phyloP scores from a whole-genome alignment of 2,113 vertebrate genomes.

The Nothoprocta pentlandii region DNA sequence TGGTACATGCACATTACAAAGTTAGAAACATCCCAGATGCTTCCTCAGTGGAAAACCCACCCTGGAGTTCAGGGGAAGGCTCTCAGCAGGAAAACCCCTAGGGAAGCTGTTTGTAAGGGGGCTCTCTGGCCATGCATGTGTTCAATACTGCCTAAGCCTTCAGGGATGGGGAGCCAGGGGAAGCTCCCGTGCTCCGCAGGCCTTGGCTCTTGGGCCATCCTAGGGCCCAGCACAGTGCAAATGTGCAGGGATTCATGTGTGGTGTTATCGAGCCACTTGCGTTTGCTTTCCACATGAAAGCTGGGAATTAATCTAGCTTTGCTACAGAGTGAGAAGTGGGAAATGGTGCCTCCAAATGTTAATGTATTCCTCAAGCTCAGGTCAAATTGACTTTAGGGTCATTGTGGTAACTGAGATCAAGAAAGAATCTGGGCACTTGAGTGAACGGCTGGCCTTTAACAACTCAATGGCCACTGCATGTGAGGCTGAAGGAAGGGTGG shows the following conservation, averaged over 20 bases:
- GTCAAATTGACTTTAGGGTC: not conserved
- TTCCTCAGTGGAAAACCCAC: not conserved
- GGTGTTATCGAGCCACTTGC: not conserved
- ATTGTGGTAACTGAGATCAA: not conserved
- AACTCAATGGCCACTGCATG: not conserved
- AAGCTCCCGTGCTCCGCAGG: not conserved
- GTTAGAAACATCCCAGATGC: slow-evolving; percentile 19
- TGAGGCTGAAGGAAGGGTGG: not conserved
- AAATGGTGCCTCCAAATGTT: not conserved
- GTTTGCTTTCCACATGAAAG: not conserved
- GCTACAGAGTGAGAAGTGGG: not conserved
- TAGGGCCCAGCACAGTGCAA: not conserved
- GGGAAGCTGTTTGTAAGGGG: not conserved
- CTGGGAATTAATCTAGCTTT: not conserved
- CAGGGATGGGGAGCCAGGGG: not conserved
- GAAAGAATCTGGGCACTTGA: not conserved
- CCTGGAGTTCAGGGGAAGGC: not conserved
- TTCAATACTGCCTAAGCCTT: not conserved
- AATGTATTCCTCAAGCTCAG: not conserved
- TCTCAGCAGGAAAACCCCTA: not conserved
- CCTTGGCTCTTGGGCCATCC: not conserved
- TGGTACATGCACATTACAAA: not conserved
- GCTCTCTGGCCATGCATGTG: not conserved
- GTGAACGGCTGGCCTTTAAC: not conserved
- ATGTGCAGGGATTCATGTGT: not conserved